Conservation (phyloP, 1,140 invertebrate genomes). For the Cherax destructor region DNA sequence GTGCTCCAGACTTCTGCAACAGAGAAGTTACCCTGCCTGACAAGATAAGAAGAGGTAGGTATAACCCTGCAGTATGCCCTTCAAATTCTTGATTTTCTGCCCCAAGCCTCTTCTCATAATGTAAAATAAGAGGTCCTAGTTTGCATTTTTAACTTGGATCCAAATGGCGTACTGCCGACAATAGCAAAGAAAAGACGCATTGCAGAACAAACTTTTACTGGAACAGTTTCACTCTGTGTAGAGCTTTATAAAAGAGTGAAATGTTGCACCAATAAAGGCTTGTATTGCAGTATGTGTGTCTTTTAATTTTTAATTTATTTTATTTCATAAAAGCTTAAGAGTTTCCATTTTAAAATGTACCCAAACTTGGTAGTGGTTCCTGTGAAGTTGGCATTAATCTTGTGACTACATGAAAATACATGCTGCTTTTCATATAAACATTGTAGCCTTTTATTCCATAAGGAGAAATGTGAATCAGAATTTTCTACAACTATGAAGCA, state of each 20-base stretch:
- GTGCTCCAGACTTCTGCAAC: conserved; percentile 60
- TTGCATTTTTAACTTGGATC: not conserved
- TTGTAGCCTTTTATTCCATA: not conserved
- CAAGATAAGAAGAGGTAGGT: conserved; percentile 44
- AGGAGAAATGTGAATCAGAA: not conserved
- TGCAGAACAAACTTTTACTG: too few relatives aligned
- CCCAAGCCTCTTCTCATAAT: not conserved
- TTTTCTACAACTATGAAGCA: not conserved
- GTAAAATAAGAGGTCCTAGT: not conserved
- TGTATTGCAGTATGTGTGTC: too few relatives aligned
- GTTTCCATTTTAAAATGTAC: conserved; percentile 27
- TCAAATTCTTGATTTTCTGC: conserved; percentile 3
- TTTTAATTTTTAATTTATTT: not conserved
- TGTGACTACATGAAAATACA: not conserved
- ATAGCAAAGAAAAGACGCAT: too few relatives aligned
- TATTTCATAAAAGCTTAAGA: conserved; percentile 12
- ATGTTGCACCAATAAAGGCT: too few relatives aligned
- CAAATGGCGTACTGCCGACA: too few relatives aligned
- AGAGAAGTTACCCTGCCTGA: conserved; percentile 39
- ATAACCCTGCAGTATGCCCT: conserved; percentile 47
- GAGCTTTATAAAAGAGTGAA: too few relatives aligned
- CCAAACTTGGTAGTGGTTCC: not conserved
- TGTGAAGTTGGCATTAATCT: conserved; percentile 35
- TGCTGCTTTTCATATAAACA: not conserved
- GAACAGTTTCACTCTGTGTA: too few relatives aligned